A percentile compares a stretch with the other conserved stretches of the same genome.
These are phyloP conservation scores for Dexiosoma caninum DNA, from an alignment of 2,888 invertebrate species.

Conservation along the genomic window DNA sequence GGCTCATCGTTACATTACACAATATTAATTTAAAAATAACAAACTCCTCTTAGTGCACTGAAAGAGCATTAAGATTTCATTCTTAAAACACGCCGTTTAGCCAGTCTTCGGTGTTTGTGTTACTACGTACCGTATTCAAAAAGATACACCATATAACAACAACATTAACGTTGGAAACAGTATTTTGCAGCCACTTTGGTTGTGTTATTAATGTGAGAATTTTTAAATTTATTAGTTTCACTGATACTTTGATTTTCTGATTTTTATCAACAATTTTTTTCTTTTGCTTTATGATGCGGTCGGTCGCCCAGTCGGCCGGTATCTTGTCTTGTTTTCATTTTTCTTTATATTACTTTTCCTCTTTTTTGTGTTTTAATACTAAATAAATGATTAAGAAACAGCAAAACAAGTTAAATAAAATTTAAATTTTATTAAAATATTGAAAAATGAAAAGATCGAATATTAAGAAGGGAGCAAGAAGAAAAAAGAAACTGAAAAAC, in stretches of 20 bases:
- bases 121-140: conserved; percentile 17
- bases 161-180: conserved; percentile 41
- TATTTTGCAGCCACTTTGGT: conserved; percentile 60
- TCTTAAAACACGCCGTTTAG: conserved; percentile 11
- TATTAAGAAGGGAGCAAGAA: not conserved
- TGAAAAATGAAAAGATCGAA: conserved; percentile 32
- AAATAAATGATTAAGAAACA: conserved; percentile 47
- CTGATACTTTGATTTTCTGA: conserved; percentile 63
- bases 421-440: conserved; percentile 60
- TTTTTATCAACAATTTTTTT: conserved; percentile 49
- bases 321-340: conserved; percentile 51
- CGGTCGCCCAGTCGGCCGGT: conserved; percentile 33
- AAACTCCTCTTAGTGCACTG: no score
- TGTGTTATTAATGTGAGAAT: conserved; percentile 72
- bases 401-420: conserved; percentile 48
- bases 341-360: conserved; percentile 35
- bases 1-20: no score
- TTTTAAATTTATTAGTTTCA: conserved; percentile 71
- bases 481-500: conserved; percentile 13
- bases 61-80: no score
- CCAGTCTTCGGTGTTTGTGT: not conserved
- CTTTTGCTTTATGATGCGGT: conserved; percentile 45
- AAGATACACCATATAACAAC: conserved; percentile 5
- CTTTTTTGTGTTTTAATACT: conserved; percentile 23
- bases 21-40: no score